phyloP scores from a whole-genome alignment of 2,888 invertebrate genomes.

The Heliconius cydno region DNA sequence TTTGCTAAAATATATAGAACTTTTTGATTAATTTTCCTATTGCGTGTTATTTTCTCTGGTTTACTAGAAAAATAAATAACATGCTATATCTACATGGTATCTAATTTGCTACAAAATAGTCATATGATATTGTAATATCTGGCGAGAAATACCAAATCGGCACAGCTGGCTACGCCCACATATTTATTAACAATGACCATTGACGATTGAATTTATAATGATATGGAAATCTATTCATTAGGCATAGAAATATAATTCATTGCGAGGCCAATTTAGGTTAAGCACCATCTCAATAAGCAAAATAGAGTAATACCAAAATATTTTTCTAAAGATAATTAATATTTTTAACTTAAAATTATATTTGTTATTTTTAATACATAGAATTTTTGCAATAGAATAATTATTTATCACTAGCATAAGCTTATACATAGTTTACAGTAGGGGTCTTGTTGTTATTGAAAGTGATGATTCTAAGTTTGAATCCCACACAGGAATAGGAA shows the following conservation, averaged over 20 bases:
- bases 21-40: background rate
- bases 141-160: conserved; percentile 36
- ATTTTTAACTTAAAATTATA: background rate
- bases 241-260: conserved; percentile 5
- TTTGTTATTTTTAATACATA: background rate
- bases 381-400: background rate
- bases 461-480: background rate
- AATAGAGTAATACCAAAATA: background rate
- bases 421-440: background rate
- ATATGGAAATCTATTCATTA: conserved; percentile 20
- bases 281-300: background rate
- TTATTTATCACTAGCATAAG: background rate
- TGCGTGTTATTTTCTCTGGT: background rate
- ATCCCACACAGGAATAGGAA: background rate
- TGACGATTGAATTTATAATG: conserved; percentile 29
- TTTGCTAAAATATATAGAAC: background rate
- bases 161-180: conserved; percentile 42
- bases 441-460: background rate
- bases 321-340: background rate
- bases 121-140: conserved; percentile 38
- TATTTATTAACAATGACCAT: conserved; percentile 41
- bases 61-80: background rate
- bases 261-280: conserved; percentile 24
- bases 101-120: conserved; percentile 13
- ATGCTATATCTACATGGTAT: conserved; percentile 10